phyloP scores from a whole-genome alignment of 2,888 invertebrate genomes.

The Epistrophe grossulariae region DNA sequence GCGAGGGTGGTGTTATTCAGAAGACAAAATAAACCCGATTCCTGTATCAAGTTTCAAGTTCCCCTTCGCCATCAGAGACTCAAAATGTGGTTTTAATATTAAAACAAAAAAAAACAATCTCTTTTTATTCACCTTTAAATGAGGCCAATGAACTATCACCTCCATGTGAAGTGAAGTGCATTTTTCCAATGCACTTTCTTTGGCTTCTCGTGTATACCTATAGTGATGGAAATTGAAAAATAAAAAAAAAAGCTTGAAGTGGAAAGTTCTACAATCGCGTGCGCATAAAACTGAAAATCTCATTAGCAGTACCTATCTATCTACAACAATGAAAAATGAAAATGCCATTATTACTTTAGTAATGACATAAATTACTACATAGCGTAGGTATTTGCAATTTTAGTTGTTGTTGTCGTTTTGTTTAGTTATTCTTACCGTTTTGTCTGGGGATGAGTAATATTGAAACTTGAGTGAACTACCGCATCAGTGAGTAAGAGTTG shows the following conservation, averaged over 20 bases:
- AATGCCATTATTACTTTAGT: conserved; percentile 35
- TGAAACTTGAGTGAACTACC: conserved; percentile 7
- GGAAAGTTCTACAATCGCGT: conserved; percentile 70
- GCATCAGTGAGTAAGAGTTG: conserved; percentile 41
- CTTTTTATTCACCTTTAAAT: conserved; percentile 50
- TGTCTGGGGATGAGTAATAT: conserved; percentile 18
- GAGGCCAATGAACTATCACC: conserved; percentile 66
- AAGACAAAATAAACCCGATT: conserved; percentile 28
- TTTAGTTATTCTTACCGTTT: neutral
- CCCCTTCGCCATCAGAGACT: conserved; percentile 31
- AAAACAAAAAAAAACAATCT: conserved; percentile 23
- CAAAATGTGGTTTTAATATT: conserved; percentile 45
- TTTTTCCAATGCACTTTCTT: conserved; percentile 69
- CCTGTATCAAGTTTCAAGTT: conserved; percentile 35
- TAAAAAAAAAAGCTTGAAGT: conserved; percentile 27
- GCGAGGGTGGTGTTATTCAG: conserved; percentile 33
- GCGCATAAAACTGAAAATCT: conserved; percentile 59
- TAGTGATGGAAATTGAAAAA: conserved; percentile 30
- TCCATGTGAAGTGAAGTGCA: conserved; percentile 47
- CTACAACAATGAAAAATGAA: conserved; percentile 38
- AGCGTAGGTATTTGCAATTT: conserved; percentile 23
- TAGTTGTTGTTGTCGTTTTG: neutral
- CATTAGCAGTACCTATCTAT: conserved; percentile 39
- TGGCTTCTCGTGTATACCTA: conserved; percentile 70
- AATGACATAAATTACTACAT: conserved; percentile 26